These are phyloP conservation scores for Dichetophora obliterata DNA, from an alignment of 2,888 invertebrate genomes.

Conservation along the genomic window DNA sequence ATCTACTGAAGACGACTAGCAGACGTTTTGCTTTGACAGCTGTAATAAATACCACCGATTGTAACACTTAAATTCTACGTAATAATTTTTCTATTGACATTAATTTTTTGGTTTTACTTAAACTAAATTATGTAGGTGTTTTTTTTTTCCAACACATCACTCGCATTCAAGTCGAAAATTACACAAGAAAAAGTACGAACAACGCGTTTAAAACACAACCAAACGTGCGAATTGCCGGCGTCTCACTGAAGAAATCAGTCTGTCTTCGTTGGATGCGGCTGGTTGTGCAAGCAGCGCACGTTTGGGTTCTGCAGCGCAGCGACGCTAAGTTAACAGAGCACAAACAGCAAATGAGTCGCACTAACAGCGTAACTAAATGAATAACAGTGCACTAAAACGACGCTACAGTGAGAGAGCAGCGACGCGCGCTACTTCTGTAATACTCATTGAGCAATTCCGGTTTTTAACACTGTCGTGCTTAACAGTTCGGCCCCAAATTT, in stretches of 20 bases:
- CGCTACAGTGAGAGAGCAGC: not conserved
- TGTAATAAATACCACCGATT: conserved; percentile 8
- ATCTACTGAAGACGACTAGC: conserved; percentile 11
- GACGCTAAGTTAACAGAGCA: not conserved
- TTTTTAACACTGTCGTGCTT: not conserved
- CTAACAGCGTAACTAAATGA: too few relatives aligned
- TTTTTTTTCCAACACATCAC: not conserved
- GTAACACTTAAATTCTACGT: not conserved
- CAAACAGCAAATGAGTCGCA: too few relatives aligned
- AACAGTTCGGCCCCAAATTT: too few relatives aligned
- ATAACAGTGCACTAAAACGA: not conserved
- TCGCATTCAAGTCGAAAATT: not conserved
- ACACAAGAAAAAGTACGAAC: not conserved
- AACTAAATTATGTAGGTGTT: too few relatives aligned
- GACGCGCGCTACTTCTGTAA: too few relatives aligned
- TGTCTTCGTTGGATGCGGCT: not conserved
- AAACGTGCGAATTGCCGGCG: conserved; percentile 35
- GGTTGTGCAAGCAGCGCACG: not conserved
- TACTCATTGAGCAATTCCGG: not conserved
- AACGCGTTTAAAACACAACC: conserved; percentile 15
- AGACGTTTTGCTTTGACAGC: not conserved
- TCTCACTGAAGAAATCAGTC: conserved; percentile 24
- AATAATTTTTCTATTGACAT: not conserved
- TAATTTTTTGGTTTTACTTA: not conserved
- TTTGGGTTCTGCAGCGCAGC: not conserved